Evolutionary conservation across 2,888 invertebrate genomes (phyloP), one percentile per base, ranked within the genome.

Genomic region (Sericinus montela): DNA sequence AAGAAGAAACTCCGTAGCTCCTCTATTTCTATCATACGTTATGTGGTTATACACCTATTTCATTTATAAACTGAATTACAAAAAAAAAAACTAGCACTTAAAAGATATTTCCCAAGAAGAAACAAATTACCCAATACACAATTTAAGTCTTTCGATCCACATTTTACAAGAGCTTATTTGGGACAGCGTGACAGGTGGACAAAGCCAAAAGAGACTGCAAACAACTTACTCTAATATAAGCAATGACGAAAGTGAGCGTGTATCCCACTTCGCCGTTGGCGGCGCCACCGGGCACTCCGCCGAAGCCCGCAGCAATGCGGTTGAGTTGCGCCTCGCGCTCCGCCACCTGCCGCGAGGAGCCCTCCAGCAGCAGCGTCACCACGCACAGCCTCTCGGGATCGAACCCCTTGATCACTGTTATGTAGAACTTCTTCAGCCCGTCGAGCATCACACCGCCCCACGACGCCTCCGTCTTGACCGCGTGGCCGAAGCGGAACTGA

Each of bases 181-280:
- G 19, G 19, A 19, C 19, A 19, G 5, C 5, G 19, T 3, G 3
- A 19, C 19, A 19, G 19, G 2, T 19, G 19, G 19, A 19, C 5
- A 19, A n/a, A n/a, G n/a, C 19, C 2, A 19, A 19, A 19, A 19
- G 19, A 19, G 19, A 3, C 19, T 2, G 5, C 2, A 2, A 19
- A 19, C 19, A 19, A 66, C 75, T 92, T 72, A 97, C 97, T 81
- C 99, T 91, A 35, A 99, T 93, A 74, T 99, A 99, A 8, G 99
- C 99, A 57, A 99, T 99, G 50, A 98, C 97, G 75, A 98, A 99
- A 0, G 99, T 99, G 37, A 99, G 90, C 67, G 96, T 94, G 72
- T 99, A 99, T 2, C 99, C 99, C 32, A 97, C 91, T 75, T 97
- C 95, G 0, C 99, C 99, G 69, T 99, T 99, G 45, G 93, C 93